Conservation (phyloP, 2,113 vertebrate genomes). For the Pituophis catenifer region DNA sequence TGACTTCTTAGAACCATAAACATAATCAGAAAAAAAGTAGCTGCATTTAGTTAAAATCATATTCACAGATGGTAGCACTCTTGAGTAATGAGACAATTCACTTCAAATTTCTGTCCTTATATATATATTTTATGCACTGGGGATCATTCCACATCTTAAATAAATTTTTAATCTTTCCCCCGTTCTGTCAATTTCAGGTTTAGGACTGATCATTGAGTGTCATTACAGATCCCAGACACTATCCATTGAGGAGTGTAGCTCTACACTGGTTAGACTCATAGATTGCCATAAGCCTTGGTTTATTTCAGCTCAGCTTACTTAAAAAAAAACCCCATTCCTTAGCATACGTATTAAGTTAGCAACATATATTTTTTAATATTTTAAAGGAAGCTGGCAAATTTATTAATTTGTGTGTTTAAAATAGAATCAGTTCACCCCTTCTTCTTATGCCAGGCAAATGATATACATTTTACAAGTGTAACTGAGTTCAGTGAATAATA, state of each 20-base stretch:
- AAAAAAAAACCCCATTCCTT: not conserved
- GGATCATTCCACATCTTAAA: not conserved
- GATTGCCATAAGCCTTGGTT: too few relatives aligned
- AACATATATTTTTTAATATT: not conserved
- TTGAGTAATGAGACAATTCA: not conserved
- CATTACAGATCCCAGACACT: not conserved
- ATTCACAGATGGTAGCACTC: not conserved
- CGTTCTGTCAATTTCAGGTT: not conserved
- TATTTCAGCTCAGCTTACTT: too few relatives aligned
- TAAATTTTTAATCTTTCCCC: not conserved
- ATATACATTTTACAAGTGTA: not conserved
- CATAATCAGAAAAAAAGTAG: not conserved
- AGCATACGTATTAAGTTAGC: not conserved
- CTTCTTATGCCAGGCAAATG: not conserved
- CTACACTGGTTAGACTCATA: not conserved
- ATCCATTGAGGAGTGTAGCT: not conserved
- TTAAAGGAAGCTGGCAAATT: not conserved
- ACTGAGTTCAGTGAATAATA: not conserved
- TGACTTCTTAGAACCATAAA: constrained; percentile 20
- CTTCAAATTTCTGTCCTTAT: not conserved
- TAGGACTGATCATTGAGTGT: not conserved
- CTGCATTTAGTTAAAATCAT: not conserved
- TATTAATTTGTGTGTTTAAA: not conserved
- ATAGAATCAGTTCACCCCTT: not conserved
- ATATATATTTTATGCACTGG: not conserved